These are phyloP conservation scores for Pardalotus punctatus DNA, from an alignment of 2,113 vertebrate species.

Conservation along the genomic window DNA sequence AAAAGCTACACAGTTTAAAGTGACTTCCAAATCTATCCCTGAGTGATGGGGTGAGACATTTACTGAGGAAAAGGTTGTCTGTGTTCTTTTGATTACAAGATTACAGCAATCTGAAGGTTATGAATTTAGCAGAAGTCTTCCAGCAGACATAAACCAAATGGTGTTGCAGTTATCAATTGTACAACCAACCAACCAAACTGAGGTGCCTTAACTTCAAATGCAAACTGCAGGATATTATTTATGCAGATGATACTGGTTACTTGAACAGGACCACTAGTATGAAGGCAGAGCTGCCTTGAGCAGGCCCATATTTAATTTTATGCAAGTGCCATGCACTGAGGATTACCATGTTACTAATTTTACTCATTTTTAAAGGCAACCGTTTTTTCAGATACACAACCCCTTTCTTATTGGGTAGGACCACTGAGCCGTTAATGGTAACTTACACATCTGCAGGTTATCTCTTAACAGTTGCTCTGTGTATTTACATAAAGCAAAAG, in stretches of 20 bases:
- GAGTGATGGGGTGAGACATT: neutral
- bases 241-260: neutral
- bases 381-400: neutral
- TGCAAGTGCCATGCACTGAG: neutral
- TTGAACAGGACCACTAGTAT: neutral
- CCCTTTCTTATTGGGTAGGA: neutral
- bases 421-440: neutral
- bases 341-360: neutral
- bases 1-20: constrained; percentile 75
- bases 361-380: neutral
- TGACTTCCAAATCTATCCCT: neutral
- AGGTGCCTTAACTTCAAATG: neutral
- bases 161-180: neutral
- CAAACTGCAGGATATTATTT: neutral
- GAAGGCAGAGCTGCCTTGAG: neutral
- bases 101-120: neutral
- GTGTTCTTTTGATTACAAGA: neutral
- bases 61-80: constrained; percentile 10
- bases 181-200: neutral
- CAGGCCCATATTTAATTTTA: neutral
- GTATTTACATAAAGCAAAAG: neutral
- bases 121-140: neutral
- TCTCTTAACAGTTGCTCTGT: neutral
- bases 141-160: neutral
- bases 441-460: neutral